Conservation (phyloP, 2,797 vertebrate species). For the Epinephelus malabaricus region DNA sequence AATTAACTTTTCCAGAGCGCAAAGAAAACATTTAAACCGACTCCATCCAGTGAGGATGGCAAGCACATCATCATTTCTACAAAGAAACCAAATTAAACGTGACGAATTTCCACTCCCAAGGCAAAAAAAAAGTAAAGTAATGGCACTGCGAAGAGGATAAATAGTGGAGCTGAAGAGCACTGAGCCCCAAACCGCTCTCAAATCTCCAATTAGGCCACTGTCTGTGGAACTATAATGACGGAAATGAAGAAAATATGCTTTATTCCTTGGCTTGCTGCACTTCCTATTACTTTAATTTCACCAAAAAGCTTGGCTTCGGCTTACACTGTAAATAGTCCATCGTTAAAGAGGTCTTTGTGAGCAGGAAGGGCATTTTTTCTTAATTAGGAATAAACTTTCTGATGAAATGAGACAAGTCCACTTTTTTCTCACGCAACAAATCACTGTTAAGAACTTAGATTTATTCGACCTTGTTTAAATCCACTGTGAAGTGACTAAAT, state of each 20-base stretch:
- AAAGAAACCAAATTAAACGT: not conserved
- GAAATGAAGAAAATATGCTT: conserved; percentile 2
- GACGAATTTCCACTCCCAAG: conserved; percentile 10
- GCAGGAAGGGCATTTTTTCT: too few relatives aligned
- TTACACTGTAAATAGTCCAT: not conserved
- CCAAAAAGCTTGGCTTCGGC: not conserved
- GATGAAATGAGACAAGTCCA: not conserved
- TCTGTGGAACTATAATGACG: not conserved
- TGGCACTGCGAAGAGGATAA: not conserved
- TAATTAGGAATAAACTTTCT: not conserved
- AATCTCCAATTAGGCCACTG: conserved; percentile 20
- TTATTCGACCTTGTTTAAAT: not conserved
- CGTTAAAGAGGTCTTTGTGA: not conserved
- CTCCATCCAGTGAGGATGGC: not conserved
- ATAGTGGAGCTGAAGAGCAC: not conserved
- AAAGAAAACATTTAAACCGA: not conserved
- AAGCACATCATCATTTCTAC: not conserved
- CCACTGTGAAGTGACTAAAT: too few relatives aligned
- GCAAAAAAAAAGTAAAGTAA: conserved; percentile 15
- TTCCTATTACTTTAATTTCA: not conserved
- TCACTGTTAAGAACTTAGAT: not conserved
- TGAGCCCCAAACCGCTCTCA: not conserved
- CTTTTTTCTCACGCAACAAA: not conserved
- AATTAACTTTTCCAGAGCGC: conserved; percentile 10
- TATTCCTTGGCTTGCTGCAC: conserved; percentile 1